Percentiles rank a stretch among this genome's conserved stretches.
Evolutionary conservation across 2,888 invertebrate genomes (phyloP).

Genomic region (Heliconius sara): DNA sequence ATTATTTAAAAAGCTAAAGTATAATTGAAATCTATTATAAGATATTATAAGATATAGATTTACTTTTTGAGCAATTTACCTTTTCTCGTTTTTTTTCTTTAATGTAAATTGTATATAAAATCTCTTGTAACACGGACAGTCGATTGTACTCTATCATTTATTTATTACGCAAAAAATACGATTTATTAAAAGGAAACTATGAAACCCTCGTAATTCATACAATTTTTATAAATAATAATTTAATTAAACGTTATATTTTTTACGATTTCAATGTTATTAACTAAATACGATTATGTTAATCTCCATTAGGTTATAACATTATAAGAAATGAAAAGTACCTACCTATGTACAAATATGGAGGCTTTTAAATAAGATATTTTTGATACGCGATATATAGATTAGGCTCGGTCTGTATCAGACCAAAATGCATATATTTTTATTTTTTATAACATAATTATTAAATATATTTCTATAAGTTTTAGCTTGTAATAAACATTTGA

Average conservation of each 20-base stretch:
- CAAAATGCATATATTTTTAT: conserved; percentile 41
- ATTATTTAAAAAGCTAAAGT: neutral
- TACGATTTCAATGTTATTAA: conserved; percentile 4
- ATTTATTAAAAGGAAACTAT: conserved; percentile 1
- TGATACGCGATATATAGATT: conserved; percentile 41
- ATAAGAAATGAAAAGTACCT: conserved; percentile 41
- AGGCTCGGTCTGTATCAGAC: conserved; percentile 79
- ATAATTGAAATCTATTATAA: neutral
- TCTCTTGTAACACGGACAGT: conserved; percentile 24
- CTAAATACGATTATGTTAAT: conserved; percentile 13
- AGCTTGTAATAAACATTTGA: conserved; percentile 35
- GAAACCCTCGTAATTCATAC: neutral
- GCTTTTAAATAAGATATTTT: conserved; percentile 51
- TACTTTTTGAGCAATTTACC: conserved; percentile 1
- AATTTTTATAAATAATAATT: neutral
- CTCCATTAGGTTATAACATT: conserved; percentile 8
- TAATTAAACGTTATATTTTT: neutral
- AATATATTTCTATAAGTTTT: conserved; percentile 13
- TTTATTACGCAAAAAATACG: conserved; percentile 5
- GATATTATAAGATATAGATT: no score
- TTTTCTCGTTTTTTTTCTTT: neutral
- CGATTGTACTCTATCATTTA: conserved; percentile 13
- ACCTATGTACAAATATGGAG: conserved; percentile 62
- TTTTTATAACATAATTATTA: conserved; percentile 23
- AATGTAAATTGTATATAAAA: conserved; percentile 20